Evolutionary conservation across 92 coral and sea anemone species (phyloP).

Genomic region (Parazoanthus swiftii): DNA sequence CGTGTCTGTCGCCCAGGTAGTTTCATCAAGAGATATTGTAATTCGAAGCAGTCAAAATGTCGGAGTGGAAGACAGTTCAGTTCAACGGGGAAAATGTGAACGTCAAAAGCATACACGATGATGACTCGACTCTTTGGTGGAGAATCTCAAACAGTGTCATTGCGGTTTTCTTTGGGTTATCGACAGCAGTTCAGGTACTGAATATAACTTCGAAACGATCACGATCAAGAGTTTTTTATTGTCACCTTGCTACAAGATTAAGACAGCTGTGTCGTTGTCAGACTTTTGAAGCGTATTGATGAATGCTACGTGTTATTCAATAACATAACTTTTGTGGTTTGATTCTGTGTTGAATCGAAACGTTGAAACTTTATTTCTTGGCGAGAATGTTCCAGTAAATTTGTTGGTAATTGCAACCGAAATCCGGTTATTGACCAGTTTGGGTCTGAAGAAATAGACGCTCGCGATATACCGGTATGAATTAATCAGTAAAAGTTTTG

Average conservation of each 20-base stretch:
- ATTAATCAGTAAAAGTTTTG: too few relatives aligned
- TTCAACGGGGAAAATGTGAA: background rate
- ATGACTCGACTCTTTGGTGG: background rate
- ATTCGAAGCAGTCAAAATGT: conserved; percentile 30
- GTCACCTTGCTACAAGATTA: too few relatives aligned
- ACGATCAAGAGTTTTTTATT: background rate
- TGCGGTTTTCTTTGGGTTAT: conserved; percentile 27
- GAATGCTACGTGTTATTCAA: background rate
- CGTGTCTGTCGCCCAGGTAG: background rate
- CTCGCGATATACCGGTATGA: too few relatives aligned
- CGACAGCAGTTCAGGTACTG: conserved; percentile 32
- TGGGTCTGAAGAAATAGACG: too few relatives aligned
- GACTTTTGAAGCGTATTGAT: too few relatives aligned
- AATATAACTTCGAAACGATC: background rate
- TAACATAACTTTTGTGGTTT: background rate
- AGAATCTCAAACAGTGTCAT: conserved; percentile 22
- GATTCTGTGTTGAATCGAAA: background rate
- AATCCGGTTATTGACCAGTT: too few relatives aligned
- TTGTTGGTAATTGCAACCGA: too few relatives aligned
- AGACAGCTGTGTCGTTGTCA: too few relatives aligned
- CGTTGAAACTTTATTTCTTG: background rate
- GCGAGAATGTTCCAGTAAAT: background rate
- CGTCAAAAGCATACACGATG: background rate
- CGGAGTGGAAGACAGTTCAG: conserved; percentile 27
- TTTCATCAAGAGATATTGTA: conserved; percentile 6